A percentile compares a stretch with the other conserved stretches of the same genome.
Evolutionary conservation across 92 coral and sea anemone species (phyloP).

Genomic region (Diadumene lineata): DNA sequence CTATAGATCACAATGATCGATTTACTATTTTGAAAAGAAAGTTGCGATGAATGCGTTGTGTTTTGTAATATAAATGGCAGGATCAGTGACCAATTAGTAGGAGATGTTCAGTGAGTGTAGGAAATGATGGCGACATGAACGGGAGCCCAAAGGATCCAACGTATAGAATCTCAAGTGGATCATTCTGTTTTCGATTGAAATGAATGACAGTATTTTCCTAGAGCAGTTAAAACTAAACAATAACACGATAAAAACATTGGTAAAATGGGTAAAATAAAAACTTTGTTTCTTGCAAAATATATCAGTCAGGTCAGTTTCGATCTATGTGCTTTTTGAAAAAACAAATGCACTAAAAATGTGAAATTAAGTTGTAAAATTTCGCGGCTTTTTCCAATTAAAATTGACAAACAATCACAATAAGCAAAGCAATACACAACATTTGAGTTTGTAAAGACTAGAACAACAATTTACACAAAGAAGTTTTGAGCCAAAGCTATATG

Average conservation of each 20-base stretch:
- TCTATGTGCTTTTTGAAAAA: too few relatives aligned
- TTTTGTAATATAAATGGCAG: conserved; percentile 10
- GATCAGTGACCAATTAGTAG: conserved; percentile 27
- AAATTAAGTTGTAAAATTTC: too few relatives aligned
- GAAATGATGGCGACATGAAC: conserved; percentile 22
- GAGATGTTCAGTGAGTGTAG: conserved; percentile 4
- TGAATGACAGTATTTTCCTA: conserved; percentile 22
- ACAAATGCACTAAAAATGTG: too few relatives aligned
- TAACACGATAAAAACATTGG: not conserved
- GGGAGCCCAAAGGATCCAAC: conserved; percentile 13
- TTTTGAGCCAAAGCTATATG: too few relatives aligned
- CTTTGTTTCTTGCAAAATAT: too few relatives aligned
- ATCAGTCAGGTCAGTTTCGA: too few relatives aligned
- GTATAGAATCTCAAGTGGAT: conserved; percentile 25
- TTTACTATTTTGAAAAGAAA: not conserved
- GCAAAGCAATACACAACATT: too few relatives aligned
- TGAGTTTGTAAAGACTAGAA: too few relatives aligned
- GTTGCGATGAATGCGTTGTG: not conserved
- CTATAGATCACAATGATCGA: not conserved
- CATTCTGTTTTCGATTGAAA: conserved; percentile 25
- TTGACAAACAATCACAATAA: too few relatives aligned
- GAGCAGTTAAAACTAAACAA: conserved; percentile 20
- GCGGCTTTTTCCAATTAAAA: too few relatives aligned
- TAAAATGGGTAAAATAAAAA: not conserved
- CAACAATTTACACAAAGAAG: too few relatives aligned